phyloP scores from a whole-genome alignment of 2,888 invertebrate species.

The Agrochola lota region DNA sequence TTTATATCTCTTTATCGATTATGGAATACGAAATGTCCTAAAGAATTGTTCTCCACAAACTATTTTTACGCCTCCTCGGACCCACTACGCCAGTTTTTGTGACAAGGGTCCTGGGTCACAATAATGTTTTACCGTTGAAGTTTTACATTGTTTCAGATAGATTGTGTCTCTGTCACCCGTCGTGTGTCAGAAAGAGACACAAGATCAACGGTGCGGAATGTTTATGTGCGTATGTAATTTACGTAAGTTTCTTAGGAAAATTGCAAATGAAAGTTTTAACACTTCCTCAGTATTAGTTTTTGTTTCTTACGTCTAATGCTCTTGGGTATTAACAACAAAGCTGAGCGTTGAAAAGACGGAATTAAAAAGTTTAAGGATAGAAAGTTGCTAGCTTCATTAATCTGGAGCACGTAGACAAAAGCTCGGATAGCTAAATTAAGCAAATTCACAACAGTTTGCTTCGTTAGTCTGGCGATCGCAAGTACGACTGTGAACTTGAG shows the following conservation, averaged over 20 bases:
- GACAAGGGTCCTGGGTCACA: conserved; percentile 56
- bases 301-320: not conserved
- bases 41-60: conserved; percentile 47
- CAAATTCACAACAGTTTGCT: conserved; percentile 2
- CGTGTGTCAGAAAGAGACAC: conserved; percentile 13
- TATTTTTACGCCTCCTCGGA: conserved; percentile 57
- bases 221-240: conserved; percentile 41
- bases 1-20: conserved; percentile 67
- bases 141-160: conserved; percentile 55
- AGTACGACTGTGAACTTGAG: not conserved
- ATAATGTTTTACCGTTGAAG: conserved; percentile 52
- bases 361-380: conserved; percentile 1
- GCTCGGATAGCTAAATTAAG: conserved; percentile 13
- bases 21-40: conserved; percentile 39
- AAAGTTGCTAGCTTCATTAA: conserved; percentile 20
- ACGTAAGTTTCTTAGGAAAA: conserved; percentile 40
- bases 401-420: not conserved
- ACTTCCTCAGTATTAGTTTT: not conserved
- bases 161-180: conserved; percentile 5
- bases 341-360: not conserved
- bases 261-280: conserved; percentile 37
- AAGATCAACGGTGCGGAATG: conserved; percentile 34
- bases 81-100: conserved; percentile 36
- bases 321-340: not conserved
- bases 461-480: not conserved